Evolutionary conservation across 2,113 vertebrate species (phyloP).

Genomic region (Aphelocoma coerulescens): DNA sequence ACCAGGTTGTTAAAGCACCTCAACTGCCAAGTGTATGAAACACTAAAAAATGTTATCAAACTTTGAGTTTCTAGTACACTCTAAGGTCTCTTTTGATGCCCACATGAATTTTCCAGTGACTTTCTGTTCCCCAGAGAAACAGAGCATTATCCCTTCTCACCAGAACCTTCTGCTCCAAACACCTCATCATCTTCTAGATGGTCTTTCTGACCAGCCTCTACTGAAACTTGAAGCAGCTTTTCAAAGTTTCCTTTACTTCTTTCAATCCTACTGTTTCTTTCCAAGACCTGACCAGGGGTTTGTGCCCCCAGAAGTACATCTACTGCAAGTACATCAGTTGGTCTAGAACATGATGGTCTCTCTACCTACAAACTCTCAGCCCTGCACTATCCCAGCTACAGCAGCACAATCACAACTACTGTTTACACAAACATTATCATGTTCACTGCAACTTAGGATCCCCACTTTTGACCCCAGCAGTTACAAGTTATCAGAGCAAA

Average conservation of each 20-base stretch:
- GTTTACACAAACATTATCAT: background rate
- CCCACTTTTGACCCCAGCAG: background rate
- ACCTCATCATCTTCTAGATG: rapidly evolving
- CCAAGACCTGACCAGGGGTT: background rate
- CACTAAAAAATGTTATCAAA: background rate
- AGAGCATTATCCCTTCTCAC: background rate
- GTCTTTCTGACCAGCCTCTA: background rate
- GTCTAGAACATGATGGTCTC: too few species aligned
- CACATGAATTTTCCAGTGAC: background rate
- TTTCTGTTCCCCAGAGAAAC: background rate
- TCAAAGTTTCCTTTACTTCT: background rate
- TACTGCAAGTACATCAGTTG: background rate
- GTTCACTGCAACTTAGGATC: background rate
- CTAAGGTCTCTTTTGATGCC: background rate
- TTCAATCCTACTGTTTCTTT: background rate
- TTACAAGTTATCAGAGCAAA: background rate
- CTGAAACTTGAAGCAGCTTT: background rate
- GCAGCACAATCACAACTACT: background rate
- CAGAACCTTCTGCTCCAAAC: background rate
- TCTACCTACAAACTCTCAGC: background rate
- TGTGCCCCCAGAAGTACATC: too few species aligned
- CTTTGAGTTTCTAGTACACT: background rate
- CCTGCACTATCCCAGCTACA: background rate
- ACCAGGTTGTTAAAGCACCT: background rate
- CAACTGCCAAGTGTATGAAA: background rate